Evolutionary conservation across 2,113 vertebrate genomes (phyloP).

Genomic region (Galeopterus variegatus): DNA sequence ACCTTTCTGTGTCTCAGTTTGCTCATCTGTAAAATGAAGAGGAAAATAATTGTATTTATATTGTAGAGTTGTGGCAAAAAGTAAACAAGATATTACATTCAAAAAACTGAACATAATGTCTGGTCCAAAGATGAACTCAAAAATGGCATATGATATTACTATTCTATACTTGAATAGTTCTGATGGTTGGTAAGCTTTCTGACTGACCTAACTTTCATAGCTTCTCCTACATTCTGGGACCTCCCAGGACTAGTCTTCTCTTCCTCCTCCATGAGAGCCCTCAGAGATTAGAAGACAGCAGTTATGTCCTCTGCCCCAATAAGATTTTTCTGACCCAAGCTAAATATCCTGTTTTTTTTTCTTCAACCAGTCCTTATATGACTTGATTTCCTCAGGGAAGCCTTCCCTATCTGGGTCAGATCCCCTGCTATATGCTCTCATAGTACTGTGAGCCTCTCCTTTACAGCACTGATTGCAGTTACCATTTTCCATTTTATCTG

Average conservation of each 20-base stretch:
- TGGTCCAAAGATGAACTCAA: not conserved
- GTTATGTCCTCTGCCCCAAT: not conserved
- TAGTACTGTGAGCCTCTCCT: not conserved
- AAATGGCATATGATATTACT: not conserved
- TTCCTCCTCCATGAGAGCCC: not conserved
- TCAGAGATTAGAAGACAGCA: not conserved
- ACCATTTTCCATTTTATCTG: conserved; percentile 29
- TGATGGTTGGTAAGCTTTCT: conserved; percentile 39
- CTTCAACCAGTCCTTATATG: not conserved
- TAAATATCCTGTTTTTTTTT: not conserved
- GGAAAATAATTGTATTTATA: conserved; percentile 42
- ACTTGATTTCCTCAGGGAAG: not conserved
- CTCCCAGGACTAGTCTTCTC: not conserved
- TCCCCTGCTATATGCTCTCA: not conserved
- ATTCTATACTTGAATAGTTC: not conserved
- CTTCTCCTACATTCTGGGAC: not conserved
- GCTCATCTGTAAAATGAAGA: conserved; percentile 43
- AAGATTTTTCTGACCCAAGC: conserved; percentile 26
- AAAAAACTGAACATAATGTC: not conserved
- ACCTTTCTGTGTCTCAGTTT: not conserved
- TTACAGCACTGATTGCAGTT: not conserved
- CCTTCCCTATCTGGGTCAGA: not conserved
- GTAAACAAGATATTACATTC: not conserved
- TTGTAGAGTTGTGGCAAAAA: not conserved
- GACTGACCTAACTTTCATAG: not conserved